Base-by-base conservation (phyloP, 2,113 vertebrate species). In the Oryzias celebensis region DNA sequence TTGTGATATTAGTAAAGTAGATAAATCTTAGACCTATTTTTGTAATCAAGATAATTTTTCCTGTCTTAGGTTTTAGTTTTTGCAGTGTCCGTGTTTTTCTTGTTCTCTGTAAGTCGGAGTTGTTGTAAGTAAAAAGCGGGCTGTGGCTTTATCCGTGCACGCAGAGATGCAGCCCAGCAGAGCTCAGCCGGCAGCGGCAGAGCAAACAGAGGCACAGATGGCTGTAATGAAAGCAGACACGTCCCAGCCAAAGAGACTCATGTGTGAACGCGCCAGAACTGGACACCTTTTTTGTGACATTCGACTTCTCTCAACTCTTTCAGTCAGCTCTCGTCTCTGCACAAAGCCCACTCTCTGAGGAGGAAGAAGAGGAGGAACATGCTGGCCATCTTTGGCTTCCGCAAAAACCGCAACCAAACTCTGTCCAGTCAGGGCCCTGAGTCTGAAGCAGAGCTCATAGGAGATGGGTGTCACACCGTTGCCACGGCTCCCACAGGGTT, bases 341-440 rank as follows among this genome's bases (percentile, higher is more conserved):
- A 91, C 80, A 89, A 90, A 81, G 85, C 88, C 5, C 89, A 92
- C 81, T 90, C 88, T 8, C 86, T 91, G 74, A 81, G 88, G 71
- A 85, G 89, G 78, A 92, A 92, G 86, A 92, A 90, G 65, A 85
- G 89, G 64, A 84, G 86, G 31, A 92, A 89, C 70, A 85, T 91
- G 86, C 80, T 91, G 43, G 86, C 90, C 66, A 92, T 92, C 65
- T 92, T 92, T 16, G 79, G 88, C 18, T 92, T 92, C 73, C 90
- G 89, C 18, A 90, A 81, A 65, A 90, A 89, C 74, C 88, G 89
- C 83, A 88, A 72, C 81, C 86, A 89, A 1, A 78, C 84, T 4
- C 20, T 78, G 59, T 80, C 89, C 62, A 85, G 58, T 68, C 85
- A 83, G 48, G 87, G 60, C n/a, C 52, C 78, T 0, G 87, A 90